These are phyloP conservation scores for Parochlus steinenii DNA, from an alignment of 2,888 invertebrate genomes.

Conservation along the genomic window DNA sequence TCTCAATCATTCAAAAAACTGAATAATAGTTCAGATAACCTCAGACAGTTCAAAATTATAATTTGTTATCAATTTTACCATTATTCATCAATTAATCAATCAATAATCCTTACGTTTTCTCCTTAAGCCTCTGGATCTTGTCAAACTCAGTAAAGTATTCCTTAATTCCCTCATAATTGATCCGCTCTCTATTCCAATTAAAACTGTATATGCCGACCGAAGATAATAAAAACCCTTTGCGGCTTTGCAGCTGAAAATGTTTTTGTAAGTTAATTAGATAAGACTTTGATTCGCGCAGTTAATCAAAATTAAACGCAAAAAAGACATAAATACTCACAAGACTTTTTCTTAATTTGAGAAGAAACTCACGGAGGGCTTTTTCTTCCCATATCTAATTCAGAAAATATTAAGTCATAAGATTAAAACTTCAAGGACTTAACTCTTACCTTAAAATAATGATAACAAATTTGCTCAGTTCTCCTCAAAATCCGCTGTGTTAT, in stretches of 20 bases:
- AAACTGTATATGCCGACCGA: conserved; percentile 37
- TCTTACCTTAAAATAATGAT: background rate
- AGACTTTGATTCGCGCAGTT: no score
- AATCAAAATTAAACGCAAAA: no score
- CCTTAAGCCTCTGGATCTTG: conserved; percentile 34
- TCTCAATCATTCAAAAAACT: no score
- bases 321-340: background rate
- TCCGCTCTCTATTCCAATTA: conserved; percentile 44
- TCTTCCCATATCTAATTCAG: conserved; percentile 47
- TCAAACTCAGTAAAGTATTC: conserved; percentile 41
- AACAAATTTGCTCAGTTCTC: background rate
- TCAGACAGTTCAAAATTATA: no score
- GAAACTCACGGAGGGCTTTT: conserved; percentile 35
- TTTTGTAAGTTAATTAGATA: background rate
- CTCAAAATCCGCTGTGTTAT: no score
- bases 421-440: background rate
- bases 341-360: conserved; percentile 20
- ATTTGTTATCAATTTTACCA: no score
- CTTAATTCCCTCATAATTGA: conserved; percentile 37
- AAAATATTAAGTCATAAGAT: no score
- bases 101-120: no score
- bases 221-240: conserved; percentile 37
- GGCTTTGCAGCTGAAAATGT: conserved; percentile 23
- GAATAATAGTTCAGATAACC: no score
- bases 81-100: no score